A percentile compares a stretch with the other conserved stretches of the same genome.
phyloP scores from a whole-genome alignment of 2,113 vertebrate species.

The Sylvia atricapilla region DNA sequence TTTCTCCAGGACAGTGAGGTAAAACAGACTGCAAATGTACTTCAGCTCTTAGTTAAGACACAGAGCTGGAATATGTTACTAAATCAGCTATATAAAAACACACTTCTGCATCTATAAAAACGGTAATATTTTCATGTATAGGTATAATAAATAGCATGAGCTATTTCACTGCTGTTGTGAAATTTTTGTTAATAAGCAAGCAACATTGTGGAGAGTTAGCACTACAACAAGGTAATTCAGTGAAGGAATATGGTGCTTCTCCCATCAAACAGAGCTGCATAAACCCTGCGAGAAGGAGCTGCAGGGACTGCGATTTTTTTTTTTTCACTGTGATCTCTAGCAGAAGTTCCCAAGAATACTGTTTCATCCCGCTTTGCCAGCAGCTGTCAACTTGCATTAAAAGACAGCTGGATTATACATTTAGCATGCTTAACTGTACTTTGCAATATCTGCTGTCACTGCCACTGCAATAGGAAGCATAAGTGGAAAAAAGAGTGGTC shows the following conservation, averaged over 20 bases:
- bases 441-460: background rate
- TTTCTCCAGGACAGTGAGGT: background rate
- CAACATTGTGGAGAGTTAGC: background rate
- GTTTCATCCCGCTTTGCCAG: background rate
- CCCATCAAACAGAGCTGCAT: background rate
- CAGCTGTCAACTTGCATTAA: slow-evolving; percentile 27
- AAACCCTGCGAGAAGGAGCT: background rate
- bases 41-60: background rate
- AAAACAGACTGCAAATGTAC: background rate
- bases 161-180: background rate
- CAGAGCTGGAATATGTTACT: background rate
- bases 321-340: background rate
- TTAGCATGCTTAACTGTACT: background rate
- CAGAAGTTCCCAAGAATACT: background rate
- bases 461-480: fast-evolving
- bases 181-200: background rate
- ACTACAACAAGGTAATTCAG: background rate
- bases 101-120: background rate
- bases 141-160: background rate
- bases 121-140: background rate
- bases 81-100: background rate
- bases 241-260: background rate
- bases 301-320: background rate
- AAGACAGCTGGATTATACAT: background rate
- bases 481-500: background rate